Evolutionary conservation across 2,797 vertebrate genomes (phyloP).

Genomic region (Chelmon rostratus): DNA sequence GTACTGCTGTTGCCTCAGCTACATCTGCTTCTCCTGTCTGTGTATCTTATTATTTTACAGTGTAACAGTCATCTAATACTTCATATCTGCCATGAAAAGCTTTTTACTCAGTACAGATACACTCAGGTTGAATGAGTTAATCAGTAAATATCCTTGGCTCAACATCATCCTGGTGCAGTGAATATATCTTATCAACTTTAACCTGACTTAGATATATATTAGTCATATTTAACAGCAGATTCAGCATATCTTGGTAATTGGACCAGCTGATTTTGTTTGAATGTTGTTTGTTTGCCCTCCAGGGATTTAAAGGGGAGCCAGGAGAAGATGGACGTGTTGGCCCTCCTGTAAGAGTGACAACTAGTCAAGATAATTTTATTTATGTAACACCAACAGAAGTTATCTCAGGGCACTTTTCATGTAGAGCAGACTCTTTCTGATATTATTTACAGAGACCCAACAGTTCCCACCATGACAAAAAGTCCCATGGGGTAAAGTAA

Average conservation of each 20-base stretch:
- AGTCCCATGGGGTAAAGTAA: too few relatives aligned
- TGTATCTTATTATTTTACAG: not conserved
- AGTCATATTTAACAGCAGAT: not conserved
- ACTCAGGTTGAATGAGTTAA: not conserved
- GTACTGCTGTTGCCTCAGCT: not conserved
- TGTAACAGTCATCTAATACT: not conserved
- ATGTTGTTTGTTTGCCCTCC: constrained; percentile 46
- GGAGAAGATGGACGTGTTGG: constrained; percentile 82
- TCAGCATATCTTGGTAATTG: not conserved
- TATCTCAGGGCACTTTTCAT: too few relatives aligned
- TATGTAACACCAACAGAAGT: too few relatives aligned
- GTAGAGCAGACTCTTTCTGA: too few relatives aligned
- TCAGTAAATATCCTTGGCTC: not conserved
- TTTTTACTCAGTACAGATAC: not conserved
- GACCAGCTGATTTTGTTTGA: not conserved
- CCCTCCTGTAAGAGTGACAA: constrained; percentile 69
- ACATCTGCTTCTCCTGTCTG: not conserved
- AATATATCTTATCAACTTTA: not conserved
- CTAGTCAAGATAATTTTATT: not conserved
- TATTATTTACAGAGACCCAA: too few relatives aligned
- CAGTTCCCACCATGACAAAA: too few relatives aligned
- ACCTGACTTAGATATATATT: not conserved
- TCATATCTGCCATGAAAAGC: not conserved
- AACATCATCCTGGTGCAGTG: not conserved
- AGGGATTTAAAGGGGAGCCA: constrained; percentile 87